Conservation (phyloP, 2,888 invertebrate species). For the Hofmannophila pseudospretella region DNA sequence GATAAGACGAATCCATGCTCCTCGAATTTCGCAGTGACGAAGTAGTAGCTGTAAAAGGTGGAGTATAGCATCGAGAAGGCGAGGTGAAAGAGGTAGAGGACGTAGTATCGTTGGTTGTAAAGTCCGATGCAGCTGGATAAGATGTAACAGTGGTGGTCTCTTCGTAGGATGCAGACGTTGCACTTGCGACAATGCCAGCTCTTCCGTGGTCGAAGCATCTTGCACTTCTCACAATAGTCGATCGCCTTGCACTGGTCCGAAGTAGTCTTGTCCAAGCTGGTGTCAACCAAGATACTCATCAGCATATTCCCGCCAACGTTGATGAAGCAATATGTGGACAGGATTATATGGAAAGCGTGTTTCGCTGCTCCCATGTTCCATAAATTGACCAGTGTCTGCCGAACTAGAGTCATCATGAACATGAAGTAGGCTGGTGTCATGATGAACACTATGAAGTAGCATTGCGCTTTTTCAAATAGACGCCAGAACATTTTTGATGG, state of each 20-base stretch:
- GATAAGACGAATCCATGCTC: conserved; percentile 28
- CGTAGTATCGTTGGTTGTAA: conserved; percentile 87
- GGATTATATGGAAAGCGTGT: conserved; percentile 18
- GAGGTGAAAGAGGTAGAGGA: conserved; percentile 84
- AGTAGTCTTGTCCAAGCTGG: conserved; percentile 11
- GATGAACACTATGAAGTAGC: conserved; percentile 5
- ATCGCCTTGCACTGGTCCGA: conserved; percentile 14
- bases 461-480: not conserved
- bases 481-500: not conserved
- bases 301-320: conserved; percentile 17
- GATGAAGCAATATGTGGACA: conserved; percentile 11
- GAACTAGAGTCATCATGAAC: conserved; percentile 12
- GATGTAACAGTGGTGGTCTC: conserved; percentile 92
- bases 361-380: conserved; percentile 7
- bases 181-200: conserved; percentile 93
- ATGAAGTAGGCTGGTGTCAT: conserved; percentile 13
- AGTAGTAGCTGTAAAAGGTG: conserved; percentile 78
- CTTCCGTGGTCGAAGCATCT: conserved; percentile 81
- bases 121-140: conserved; percentile 90
- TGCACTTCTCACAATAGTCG: conserved; percentile 85
- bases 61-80: conserved; percentile 82
- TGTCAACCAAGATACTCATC: conserved; percentile 10
- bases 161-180: conserved; percentile 85
- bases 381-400: conserved; percentile 5
- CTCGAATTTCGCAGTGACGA: conserved; percentile 6